phyloP scores from a whole-genome alignment of 2,113 vertebrate genomes.

The Agapornis roseicollis region DNA sequence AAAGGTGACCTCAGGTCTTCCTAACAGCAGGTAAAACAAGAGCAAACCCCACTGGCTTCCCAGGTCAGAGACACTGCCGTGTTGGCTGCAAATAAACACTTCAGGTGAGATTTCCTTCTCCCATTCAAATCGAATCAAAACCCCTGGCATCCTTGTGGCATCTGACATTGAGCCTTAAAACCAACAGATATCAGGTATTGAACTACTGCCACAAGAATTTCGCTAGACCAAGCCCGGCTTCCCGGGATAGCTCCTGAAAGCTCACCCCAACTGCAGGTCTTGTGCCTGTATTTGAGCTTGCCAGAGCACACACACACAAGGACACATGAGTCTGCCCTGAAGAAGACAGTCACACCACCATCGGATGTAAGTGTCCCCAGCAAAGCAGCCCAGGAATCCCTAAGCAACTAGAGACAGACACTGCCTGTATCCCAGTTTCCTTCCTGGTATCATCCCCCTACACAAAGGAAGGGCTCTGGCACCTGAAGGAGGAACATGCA shows the following conservation, averaged over 20 bases:
- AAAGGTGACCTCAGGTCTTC: background rate
- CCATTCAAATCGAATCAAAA: background rate
- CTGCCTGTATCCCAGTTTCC: background rate
- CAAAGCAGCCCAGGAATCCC: background rate
- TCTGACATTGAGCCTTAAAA: background rate
- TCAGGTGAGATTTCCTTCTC: background rate
- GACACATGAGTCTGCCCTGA: background rate
- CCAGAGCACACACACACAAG: background rate
- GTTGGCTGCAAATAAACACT: background rate
- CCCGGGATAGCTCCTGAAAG: background rate
- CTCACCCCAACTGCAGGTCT: background rate
- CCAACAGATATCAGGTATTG: background rate
- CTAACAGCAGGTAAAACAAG: accelerated
- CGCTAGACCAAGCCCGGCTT: background rate
- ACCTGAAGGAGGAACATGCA: background rate
- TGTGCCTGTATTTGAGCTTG: background rate
- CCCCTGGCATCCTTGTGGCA: background rate
- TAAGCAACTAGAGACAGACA: background rate
- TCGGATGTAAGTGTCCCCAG: accelerated
- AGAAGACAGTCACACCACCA: background rate
- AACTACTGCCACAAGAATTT: background rate
- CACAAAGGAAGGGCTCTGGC: background rate
- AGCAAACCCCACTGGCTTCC: background rate
- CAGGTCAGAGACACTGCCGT: background rate
- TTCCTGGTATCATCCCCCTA: background rate